Base-by-base conservation (phyloP, 2,888 invertebrate species). In the Drosophila rubida region DNA sequence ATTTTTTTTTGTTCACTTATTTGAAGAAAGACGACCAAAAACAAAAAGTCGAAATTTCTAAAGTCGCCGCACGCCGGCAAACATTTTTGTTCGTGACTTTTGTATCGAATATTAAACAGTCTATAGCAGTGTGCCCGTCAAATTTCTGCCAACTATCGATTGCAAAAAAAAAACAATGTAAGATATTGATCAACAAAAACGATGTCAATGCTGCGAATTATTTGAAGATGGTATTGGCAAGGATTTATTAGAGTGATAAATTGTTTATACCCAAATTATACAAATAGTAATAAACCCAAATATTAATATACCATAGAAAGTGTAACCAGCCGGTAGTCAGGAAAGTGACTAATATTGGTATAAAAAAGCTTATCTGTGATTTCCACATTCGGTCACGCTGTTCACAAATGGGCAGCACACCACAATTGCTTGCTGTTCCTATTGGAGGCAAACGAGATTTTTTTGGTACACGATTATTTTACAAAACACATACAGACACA, bases 371-470 rank as follows among this genome's bases (percentile, higher is more conserved):
- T 6, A 7, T 37, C 13, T 37, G 13, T 4, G 14, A 37, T 14
- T 37, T 5, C 30, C 6, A 14, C 35, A 13, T 37, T 6, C 35
- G 35, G 35, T 64, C 73, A 60, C 55, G 69, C 57, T 69, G 74
- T 74, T 55, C 69, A 66, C 61, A 62, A 65, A 57, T 59, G 75
- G 60, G 45, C 75, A 63, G 19, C 76, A 74, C 46, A 74, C 62
- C 67, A 62, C 59, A 74, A 19, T 62, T 59, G 62, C 74, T 71
- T 75, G 71, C 75, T 75, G 61, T 32, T 32, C 32, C 11, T n/a
- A n/a, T 32, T 32, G 75, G 46, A 59, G 37, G 57, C 62, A 57
- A 67, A 75, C 71, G 57, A 62, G 61, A 44, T 68, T 71, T 68
- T 74, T 71, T 75, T 57, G 62, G 44, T 67, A 60, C 48, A 50